Percentiles rank a stretch among this genome's conserved stretches.
Conservation (phyloP, 2,113 vertebrate species). For the Lampris incognitus region DNA sequence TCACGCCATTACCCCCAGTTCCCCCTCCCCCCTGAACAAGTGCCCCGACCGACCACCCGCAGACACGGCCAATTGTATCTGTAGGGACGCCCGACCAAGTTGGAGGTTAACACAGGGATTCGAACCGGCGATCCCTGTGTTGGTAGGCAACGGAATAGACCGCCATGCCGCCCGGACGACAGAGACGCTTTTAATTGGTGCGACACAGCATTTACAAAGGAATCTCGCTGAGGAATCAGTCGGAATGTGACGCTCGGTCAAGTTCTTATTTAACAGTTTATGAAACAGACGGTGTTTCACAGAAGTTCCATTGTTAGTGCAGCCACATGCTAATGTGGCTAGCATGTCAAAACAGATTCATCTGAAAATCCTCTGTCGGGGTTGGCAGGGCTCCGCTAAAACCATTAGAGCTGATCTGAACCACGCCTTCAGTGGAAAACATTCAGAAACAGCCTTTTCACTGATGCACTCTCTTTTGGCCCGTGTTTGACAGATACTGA, state of each 20-base stretch:
- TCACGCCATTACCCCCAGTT: too few relatives aligned
- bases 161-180: too few relatives aligned
- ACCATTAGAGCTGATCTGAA: conserved; percentile 21
- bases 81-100: too few relatives aligned
- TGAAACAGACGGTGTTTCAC: conserved; percentile 35
- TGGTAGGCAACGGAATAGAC: too few relatives aligned
- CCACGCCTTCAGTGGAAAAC: conserved; percentile 14
- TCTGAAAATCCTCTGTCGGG: conserved; percentile 28
- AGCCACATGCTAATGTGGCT: conserved; percentile 25
- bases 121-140: too few relatives aligned
- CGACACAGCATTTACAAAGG: conserved; percentile 28
- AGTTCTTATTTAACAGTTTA: conserved; percentile 26
- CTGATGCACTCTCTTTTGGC: background rate
- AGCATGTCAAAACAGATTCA: conserved; percentile 40
- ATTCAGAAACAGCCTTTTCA: conserved; percentile 21
- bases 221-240: conserved; percentile 41
- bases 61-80: too few relatives aligned
- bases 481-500: background rate
- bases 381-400: conserved; percentile 41
- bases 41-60: too few relatives aligned
- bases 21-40: too few relatives aligned
- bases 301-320: conserved; percentile 34
- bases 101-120: too few relatives aligned
- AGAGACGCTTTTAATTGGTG: conserved; percentile 27
- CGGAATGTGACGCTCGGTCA: conserved; percentile 42